Evolutionary conservation across 2,888 invertebrate species (phyloP), one percentile per base, ranked within the genome.

Genomic region (Zeuzera pyrina): DNA sequence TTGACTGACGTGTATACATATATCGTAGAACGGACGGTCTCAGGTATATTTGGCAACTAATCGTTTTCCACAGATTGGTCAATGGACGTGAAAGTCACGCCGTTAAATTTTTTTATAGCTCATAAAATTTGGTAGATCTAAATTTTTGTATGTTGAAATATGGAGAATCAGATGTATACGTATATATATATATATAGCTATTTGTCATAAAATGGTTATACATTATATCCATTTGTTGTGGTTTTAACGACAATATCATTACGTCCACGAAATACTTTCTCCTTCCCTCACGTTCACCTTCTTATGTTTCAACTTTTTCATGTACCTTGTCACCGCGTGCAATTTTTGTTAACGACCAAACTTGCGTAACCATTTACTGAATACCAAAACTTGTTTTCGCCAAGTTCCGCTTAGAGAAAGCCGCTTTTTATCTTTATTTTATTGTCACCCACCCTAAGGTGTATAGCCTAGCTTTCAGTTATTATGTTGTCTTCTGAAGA

Each of bases 341-440:
- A 65, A 62, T 64, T 71, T n/a, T 66, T 69, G 69, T 71, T 67
- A 67, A 66, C 68, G 52, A 43, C 51, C 43, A 61, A 56, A 15
- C 52, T 78, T 81, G 58, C 64, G 62, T 63, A 77, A 77, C 59
- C 60, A 44, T 46, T 52, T 43, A 57, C 55, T 43, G 51, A 59
- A 64, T 55, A 54, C 49, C 49, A 49, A 61, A 71, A 70, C 72
- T 59, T 56, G 71, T 65, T 71, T 61, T 56, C 52, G 49, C 42
- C 52, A 39, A 62, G 54, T 57, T 66, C 51, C 53, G 58, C 49
- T 44, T 58, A 64, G 76, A 71, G 77, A 79, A 76, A 78, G 77
- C 64, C 43, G 51, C 39, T 52, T 57, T 46, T 53, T 51, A 41
- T 55, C 42, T 53, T 51, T 54, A 49, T 50, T 48, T 61, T 49